These are phyloP conservation scores for Acrocephalus kingi DNA, from an alignment of 2,113 vertebrate species.

Conservation along the genomic window DNA sequence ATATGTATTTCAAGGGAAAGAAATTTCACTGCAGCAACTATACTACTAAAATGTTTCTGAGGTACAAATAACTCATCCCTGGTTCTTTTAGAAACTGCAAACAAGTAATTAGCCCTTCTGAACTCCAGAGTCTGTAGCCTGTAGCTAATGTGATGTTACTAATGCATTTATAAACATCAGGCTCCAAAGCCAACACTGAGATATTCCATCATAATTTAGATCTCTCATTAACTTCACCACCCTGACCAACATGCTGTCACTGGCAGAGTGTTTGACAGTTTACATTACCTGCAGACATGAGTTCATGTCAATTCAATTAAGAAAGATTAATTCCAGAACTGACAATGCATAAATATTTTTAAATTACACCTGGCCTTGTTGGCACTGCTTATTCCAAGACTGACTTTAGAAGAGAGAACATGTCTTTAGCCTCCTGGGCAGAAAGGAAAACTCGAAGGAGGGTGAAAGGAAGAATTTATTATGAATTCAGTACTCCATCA, in stretches of 20 bases:
- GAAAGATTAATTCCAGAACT: slow-evolving; percentile 71
- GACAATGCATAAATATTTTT: slow-evolving; percentile 71
- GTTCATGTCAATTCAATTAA: slow-evolving; percentile 67
- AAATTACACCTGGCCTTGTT: slow-evolving; percentile 67
- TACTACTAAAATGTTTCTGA: not conserved
- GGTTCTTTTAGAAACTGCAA: slow-evolving; percentile 22
- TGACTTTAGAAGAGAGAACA: slow-evolving; percentile 18
- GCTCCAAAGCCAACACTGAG: slow-evolving; percentile 52
- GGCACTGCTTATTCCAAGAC: slow-evolving; percentile 45
- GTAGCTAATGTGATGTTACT: slow-evolving; percentile 55
- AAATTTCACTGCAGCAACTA: not conserved
- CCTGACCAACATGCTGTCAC: slow-evolving; percentile 62
- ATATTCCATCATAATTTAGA: slow-evolving; percentile 60
- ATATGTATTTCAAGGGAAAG: not conserved
- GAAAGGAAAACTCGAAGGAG: slow-evolving; percentile 34
- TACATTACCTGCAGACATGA: slow-evolving; percentile 71
- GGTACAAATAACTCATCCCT: not conserved
- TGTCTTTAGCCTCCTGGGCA: slow-evolving; percentile 64
- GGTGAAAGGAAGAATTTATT: slow-evolving; percentile 37
- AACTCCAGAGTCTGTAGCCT: slow-evolving; percentile 17
- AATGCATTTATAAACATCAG: slow-evolving; percentile 62
- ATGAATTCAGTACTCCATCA: slow-evolving; percentile 32
- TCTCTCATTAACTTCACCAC: slow-evolving; percentile 66
- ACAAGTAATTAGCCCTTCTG: slow-evolving; percentile 46
- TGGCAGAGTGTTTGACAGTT: slow-evolving; percentile 65